Conservation (phyloP, 2,888 invertebrate genomes). For the Subacronicta megacephala region DNA sequence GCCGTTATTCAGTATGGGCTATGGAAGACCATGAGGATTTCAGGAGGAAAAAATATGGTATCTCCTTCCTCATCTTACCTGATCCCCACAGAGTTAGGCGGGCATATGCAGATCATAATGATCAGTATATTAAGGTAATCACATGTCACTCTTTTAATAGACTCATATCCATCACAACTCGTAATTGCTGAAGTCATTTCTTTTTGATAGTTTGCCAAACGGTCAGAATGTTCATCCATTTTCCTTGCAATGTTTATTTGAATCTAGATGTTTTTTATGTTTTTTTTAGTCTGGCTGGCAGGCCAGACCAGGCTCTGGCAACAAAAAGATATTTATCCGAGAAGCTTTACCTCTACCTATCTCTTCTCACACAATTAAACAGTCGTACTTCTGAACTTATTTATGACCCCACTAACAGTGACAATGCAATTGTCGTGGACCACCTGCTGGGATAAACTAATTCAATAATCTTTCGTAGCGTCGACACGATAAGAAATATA, state of each 20-base stretch:
- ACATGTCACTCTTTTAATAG: slow-evolving; percentile 28
- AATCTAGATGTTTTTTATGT: background rate
- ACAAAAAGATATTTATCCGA: too few relatives aligned
- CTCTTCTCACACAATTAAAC: too few relatives aligned
- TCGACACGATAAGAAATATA: background rate
- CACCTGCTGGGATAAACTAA: background rate
- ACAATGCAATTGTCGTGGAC: background rate
- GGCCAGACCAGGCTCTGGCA: too few relatives aligned
- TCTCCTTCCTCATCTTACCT: too few relatives aligned
- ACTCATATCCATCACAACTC: slow-evolving; percentile 27
- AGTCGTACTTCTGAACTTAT: background rate
- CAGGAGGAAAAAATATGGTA: too few relatives aligned
- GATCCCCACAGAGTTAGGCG: background rate
- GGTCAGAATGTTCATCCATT: slow-evolving; percentile 13
- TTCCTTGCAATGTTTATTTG: slow-evolving; percentile 19
- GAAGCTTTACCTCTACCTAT: too few relatives aligned
- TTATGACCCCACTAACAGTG: background rate
- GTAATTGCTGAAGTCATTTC: slow-evolving; percentile 46
- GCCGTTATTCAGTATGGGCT: too few relatives aligned
- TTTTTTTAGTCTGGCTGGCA: too few relatives aligned
- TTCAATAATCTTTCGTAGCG: background rate
- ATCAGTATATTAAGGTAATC: slow-evolving; percentile 20
- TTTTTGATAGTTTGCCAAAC: slow-evolving; percentile 60
- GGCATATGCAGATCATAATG: slow-evolving; percentile 1
- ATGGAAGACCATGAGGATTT: too few relatives aligned